phyloP scores from a whole-genome alignment of 92 coral and sea anemone species.

The Zoanthus gigantus region DNA sequence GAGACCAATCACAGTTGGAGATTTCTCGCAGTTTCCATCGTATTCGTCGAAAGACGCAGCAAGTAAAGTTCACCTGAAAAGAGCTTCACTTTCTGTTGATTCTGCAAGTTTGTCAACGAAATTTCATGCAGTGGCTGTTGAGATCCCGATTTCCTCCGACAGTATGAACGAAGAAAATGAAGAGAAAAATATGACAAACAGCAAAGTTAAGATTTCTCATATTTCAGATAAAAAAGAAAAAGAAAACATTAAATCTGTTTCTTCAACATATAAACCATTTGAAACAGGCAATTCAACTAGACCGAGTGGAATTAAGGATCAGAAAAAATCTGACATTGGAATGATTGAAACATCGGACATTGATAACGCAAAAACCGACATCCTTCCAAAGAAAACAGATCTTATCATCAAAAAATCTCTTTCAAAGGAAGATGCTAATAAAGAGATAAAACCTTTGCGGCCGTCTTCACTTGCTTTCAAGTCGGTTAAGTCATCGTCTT shows the following conservation, averaged over 20 bases:
- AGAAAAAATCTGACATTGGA: neutral
- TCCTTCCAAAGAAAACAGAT: conserved; percentile 10
- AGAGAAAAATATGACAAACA: neutral
- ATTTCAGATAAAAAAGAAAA: neutral
- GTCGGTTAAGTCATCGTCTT: neutral
- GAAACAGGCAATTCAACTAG: neutral
- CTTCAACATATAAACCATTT: neutral
- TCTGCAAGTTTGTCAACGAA: conserved; percentile 8
- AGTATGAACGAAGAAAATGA: neutral
- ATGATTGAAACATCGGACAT: neutral
- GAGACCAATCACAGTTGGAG: conserved; percentile 33
- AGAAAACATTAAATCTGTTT: neutral
- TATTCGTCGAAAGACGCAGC: neutral
- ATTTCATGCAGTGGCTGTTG: conserved; percentile 37
- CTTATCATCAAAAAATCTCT: neutral
- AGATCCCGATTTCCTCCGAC: neutral
- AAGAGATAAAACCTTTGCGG: neutral
- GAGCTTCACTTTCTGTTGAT: conserved; percentile 27
- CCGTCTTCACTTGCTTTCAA: conserved; percentile 29
- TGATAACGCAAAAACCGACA: neutral
- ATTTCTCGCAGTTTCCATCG: conserved; percentile 15
- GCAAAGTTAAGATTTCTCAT: neutral
- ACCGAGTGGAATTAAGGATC: neutral
- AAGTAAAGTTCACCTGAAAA: conserved; percentile 1
- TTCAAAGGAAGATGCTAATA: neutral